Conservation (phyloP, 1,140 invertebrate genomes). For the Eufriesea mexicana region DNA sequence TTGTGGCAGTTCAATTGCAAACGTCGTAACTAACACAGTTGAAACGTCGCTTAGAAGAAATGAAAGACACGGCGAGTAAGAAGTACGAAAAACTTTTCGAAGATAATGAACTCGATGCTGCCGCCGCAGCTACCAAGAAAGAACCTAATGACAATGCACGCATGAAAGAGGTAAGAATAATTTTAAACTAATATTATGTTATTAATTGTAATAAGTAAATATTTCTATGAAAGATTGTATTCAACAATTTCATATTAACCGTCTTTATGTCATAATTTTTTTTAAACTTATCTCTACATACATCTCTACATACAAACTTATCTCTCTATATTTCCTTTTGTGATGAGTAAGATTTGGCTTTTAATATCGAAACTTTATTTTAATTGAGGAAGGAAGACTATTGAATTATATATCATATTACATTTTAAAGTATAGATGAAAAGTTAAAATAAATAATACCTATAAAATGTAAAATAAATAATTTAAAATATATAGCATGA, state of each 20-base stretch:
- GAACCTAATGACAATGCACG: constrained; percentile 43
- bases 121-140: constrained; percentile 41
- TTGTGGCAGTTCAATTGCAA: background rate
- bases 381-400: background rate
- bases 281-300: too few relatives aligned
- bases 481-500: background rate
- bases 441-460: background rate
- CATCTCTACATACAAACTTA: background rate
- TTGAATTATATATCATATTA: background rate
- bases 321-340: background rate
- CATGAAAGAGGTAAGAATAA: constrained; percentile 48
- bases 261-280: background rate
- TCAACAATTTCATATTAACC: background rate
- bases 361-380: background rate
- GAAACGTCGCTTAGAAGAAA: background rate
- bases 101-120: constrained; percentile 55
- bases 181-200: background rate
- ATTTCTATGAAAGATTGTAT: background rate
- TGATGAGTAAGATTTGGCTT: background rate
- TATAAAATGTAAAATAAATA: background rate
- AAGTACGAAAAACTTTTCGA: constrained; percentile 65
- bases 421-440: background rate
- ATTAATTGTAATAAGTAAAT: background rate
- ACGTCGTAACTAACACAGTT: background rate
- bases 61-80: constrained; percentile 61